phyloP scores from a whole-genome alignment of 2,797 vertebrate genomes.

The Sebastes reedi region DNA sequence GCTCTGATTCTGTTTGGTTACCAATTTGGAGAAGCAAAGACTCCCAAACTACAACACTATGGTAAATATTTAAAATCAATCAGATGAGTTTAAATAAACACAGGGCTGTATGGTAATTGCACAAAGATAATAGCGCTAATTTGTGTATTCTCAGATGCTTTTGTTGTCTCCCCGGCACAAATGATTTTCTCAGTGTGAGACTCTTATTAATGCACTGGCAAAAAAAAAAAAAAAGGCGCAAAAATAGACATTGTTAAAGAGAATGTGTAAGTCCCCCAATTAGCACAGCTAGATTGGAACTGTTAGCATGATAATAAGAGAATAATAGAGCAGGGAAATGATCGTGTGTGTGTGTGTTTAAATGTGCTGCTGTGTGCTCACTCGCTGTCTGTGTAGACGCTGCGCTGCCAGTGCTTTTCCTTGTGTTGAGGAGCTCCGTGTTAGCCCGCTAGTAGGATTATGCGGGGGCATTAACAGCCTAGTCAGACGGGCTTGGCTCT shows the following conservation, averaged over 20 bases:
- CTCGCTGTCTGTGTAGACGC: constrained; percentile 10
- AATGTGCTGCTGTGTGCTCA: constrained; percentile 28
- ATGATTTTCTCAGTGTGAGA: constrained; percentile 83
- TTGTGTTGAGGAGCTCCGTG: constrained; percentile 61
- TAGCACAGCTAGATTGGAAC: constrained; percentile 76
- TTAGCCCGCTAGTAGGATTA: constrained; percentile 75
- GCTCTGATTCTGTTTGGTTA: constrained; percentile 66
- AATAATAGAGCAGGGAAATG: constrained; percentile 79
- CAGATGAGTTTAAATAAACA: constrained; percentile 79
- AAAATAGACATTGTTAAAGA: constrained; percentile 82
- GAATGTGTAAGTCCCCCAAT: constrained; percentile 81
- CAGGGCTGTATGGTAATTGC: constrained; percentile 76
- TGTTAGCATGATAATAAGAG: constrained; percentile 77
- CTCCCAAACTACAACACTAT: constrained; percentile 65
- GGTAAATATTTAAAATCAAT: constrained; percentile 81
- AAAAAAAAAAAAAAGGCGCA: constrained; percentile 58
- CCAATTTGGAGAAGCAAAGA: constrained; percentile 59
- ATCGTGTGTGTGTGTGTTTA: constrained; percentile 45
- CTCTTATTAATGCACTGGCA: constrained; percentile 77
- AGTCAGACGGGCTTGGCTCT: constrained; percentile 79
- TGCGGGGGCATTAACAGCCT: constrained; percentile 77
- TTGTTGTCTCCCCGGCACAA: constrained; percentile 79
- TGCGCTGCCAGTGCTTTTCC: constrained; percentile 49
- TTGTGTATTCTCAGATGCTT: constrained; percentile 80
- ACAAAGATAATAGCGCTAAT: constrained; percentile 80